These are phyloP conservation scores for Pan paniscus DNA, from an alignment of 2,113 vertebrate species.

Conservation along the genomic window DNA sequence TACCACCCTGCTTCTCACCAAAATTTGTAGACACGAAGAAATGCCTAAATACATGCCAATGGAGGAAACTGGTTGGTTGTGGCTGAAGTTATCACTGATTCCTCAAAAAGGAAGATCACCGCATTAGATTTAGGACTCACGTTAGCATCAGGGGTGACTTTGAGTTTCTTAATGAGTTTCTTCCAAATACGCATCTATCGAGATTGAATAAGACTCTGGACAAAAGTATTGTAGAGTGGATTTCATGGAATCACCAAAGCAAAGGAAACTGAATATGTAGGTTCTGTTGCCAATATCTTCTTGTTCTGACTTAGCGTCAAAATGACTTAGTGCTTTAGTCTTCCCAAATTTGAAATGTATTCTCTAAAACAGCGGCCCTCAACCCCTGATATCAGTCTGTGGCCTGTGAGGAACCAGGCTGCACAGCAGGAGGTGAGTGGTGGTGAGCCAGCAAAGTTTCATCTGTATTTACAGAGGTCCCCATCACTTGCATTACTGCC, in stretches of 20 bases:
- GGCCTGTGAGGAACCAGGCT: too few species aligned
- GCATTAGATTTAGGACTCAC: not conserved
- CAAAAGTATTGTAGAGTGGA: not conserved
- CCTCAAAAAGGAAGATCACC: not conserved
- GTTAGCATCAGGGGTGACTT: not conserved
- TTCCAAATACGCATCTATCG: not conserved
- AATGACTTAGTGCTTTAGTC: not conserved
- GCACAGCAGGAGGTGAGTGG: too few species aligned
- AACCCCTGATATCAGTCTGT: too few species aligned
- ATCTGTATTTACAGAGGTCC: too few species aligned
- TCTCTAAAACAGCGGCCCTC: not conserved
- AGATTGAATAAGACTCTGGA: not conserved
- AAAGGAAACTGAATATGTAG: not conserved
- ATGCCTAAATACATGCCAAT: not conserved
- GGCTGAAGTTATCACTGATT: not conserved
- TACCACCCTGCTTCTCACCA: not conserved
- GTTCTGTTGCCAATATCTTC: not conserved
- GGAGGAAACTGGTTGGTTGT: not conserved
- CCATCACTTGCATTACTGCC: too few species aligned
- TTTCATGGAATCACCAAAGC: not conserved
- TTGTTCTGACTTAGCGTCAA: not conserved
- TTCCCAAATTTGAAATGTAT: not conserved
- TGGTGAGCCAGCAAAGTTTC: too few species aligned
- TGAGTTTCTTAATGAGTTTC: not conserved
- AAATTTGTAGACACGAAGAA: not conserved